These are phyloP conservation scores for Lethrus apterus DNA, from an alignment of 1,140 invertebrate species.

Conservation along the genomic window DNA sequence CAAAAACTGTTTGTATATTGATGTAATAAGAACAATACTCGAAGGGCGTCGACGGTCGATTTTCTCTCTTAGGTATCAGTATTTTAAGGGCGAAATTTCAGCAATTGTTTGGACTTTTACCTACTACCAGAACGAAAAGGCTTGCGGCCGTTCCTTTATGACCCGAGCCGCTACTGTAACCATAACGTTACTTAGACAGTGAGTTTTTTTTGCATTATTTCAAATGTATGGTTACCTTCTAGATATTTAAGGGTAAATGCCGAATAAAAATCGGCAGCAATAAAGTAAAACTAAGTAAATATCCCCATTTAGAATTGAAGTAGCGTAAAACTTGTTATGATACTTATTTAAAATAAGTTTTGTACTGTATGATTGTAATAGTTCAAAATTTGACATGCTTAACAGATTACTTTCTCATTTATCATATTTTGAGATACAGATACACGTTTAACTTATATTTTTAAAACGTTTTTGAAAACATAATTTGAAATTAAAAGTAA, in stretches of 20 bases:
- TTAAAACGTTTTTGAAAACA: too few species aligned
- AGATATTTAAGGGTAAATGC: slow-evolving; percentile 2
- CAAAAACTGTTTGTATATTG: neutral
- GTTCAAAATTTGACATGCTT: too few species aligned
- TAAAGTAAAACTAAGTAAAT: slow-evolving; percentile 8
- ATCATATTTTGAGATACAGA: too few species aligned
- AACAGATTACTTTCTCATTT: too few species aligned
- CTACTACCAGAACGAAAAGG: slow-evolving; percentile 9
- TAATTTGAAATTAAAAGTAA: too few species aligned
- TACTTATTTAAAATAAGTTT: too few species aligned
- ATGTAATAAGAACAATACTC: slow-evolving; percentile 10
- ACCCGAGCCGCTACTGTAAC: slow-evolving; percentile 7
- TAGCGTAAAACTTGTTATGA: neutral
- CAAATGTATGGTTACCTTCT: neutral
- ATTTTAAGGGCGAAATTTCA: neutral
- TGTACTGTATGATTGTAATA: too few species aligned
- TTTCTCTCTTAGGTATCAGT: neutral
- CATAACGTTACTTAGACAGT: neutral
- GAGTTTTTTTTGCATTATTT: neutral
- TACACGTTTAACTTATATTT: too few species aligned
- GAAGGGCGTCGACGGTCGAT: neutral
- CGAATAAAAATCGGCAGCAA: slow-evolving; percentile 6
- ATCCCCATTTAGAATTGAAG: neutral
- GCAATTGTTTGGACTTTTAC: slow-evolving; percentile 1
- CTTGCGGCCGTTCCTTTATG: slow-evolving; percentile 12